Conservation (phyloP, 30 jellyfish, hydroid and myxozoan species). For the Euphysa ruthae region DNA sequence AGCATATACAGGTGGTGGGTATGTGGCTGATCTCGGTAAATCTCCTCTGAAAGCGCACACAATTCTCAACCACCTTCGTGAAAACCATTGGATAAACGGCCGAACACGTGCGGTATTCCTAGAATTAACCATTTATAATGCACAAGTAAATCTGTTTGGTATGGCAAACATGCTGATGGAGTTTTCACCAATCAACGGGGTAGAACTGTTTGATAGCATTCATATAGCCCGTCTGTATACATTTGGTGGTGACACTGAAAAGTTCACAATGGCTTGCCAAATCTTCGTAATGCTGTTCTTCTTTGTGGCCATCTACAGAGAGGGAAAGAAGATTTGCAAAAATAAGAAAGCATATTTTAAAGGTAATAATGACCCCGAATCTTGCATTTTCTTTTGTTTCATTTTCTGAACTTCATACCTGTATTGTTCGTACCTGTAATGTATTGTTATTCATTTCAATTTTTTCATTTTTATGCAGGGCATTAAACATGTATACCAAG, state of each 20-base stretch:
- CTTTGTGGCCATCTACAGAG: slow-evolving; percentile 67
- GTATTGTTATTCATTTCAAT: too few species aligned
- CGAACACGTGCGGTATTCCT: slow-evolving; percentile 84
- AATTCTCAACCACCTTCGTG: slow-evolving; percentile 37
- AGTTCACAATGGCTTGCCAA: slow-evolving; percentile 88
- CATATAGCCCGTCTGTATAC: slow-evolving; percentile 87
- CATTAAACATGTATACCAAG: too few species aligned
- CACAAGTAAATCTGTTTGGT: slow-evolving; percentile 90
- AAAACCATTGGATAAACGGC: slow-evolving; percentile 61
- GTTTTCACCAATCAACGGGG: slow-evolving; percentile 79
- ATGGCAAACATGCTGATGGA: slow-evolving; percentile 79
- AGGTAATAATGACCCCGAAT: neutral
- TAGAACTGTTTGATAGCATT: slow-evolving; percentile 54
- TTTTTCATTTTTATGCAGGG: too few species aligned
- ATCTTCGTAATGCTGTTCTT: slow-evolving; percentile 78
- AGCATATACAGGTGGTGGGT: slow-evolving; percentile 91
- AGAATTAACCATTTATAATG: slow-evolving; percentile 80
- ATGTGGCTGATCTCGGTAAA: slow-evolving; percentile 82
- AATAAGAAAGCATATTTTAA: slow-evolving; percentile 55
- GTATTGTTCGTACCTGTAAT: too few species aligned
- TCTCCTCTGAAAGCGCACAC: slow-evolving; percentile 53
- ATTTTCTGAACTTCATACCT: too few species aligned
- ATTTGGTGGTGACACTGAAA: slow-evolving; percentile 88
- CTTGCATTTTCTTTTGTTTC: neutral
- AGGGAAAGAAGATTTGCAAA: slow-evolving; percentile 76